These are phyloP conservation scores for Darevskia mixta DNA, from an alignment of 2,797 vertebrate genomes.

Conservation along the genomic window DNA sequence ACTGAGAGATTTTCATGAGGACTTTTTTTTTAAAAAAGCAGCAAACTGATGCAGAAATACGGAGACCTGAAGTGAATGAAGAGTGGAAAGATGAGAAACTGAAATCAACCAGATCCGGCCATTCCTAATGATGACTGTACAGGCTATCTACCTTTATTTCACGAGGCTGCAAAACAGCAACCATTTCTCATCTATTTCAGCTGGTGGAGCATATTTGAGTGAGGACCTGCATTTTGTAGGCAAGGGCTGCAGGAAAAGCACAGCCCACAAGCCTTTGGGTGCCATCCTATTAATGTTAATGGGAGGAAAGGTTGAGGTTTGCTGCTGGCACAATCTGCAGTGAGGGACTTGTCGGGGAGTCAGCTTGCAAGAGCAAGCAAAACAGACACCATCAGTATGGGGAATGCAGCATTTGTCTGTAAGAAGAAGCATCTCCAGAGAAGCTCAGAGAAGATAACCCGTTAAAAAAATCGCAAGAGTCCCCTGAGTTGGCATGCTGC, in stretches of 20 bases:
- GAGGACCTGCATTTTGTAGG: not conserved
- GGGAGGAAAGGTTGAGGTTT: not conserved
- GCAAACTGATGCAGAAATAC: too few relatives aligned
- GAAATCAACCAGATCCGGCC: too few relatives aligned
- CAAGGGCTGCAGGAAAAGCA: not conserved
- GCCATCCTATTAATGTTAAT: not conserved
- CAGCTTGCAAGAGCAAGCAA: rapidly evolving
- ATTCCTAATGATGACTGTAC: not conserved
- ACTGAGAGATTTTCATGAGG: too few relatives aligned
- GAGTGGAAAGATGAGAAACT: too few relatives aligned
- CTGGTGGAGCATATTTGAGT: not conserved
- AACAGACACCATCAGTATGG: rapidly evolving
- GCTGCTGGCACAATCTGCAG: not conserved
- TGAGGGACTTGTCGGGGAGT: rapidly evolving
- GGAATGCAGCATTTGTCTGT: not conserved
- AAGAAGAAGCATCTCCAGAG: not conserved
- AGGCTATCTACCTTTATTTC: slow-evolving; percentile 31
- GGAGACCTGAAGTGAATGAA: too few relatives aligned
- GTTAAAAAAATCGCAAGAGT: rapidly evolving
- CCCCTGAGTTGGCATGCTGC: not conserved
- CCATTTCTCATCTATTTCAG: not conserved
- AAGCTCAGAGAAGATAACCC: rapidly evolving
- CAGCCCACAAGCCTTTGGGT: not conserved
- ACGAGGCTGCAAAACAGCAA: slow-evolving; percentile 46
- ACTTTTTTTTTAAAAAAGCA: too few relatives aligned